Evolutionary conservation across 2,888 invertebrate genomes (phyloP), one percentile per base, ranked within the genome.

Genomic region (Microchrysa polita): DNA sequence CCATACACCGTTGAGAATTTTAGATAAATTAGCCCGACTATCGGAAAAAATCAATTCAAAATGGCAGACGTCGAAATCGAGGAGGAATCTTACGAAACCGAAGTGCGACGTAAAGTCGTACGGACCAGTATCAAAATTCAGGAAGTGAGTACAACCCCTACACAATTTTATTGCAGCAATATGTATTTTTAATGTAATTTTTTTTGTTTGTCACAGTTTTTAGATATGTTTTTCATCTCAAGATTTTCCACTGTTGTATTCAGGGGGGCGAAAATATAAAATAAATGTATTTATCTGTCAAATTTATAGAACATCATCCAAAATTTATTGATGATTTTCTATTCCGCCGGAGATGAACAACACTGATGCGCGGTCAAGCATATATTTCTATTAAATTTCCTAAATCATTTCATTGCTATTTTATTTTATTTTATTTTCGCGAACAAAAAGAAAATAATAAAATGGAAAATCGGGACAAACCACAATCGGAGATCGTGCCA

Each of bases 81-180:
- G 16, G 83, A 84, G 77, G 83, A 84, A 77, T 82, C 82, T 60
- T 75, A 59, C 71, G 75, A 75, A 69, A 83, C 84, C 42, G 80
- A 84, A 77, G 81, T 84, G 7, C 82, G 81, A 48, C 83, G 84
- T 73, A 85, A 85, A 78, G 82, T 82, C 73, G 84, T 85, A 14
- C 81, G 82, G 63, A 83, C 83, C 40, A 78, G 78, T 74, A 76
- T 76, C 42, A 77, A 77, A 75, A 79, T 79, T 72, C 74, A 78
- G 76, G 79, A 79, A 78, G 79, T 79, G 74, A 78, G 78, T 78
- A 78, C 42, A 72, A 34, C 27, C 27, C 27, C 27, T 7, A 67
- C 52, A 67, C 14, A 67, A 22, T 67, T 27, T 67, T 67, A 48
- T 67, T 61, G 10, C 61, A 59, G 5, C 65, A 9, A 65, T 65